phyloP scores from a whole-genome alignment of 2,888 invertebrate genomes.

The Agriotes lineatus region DNA sequence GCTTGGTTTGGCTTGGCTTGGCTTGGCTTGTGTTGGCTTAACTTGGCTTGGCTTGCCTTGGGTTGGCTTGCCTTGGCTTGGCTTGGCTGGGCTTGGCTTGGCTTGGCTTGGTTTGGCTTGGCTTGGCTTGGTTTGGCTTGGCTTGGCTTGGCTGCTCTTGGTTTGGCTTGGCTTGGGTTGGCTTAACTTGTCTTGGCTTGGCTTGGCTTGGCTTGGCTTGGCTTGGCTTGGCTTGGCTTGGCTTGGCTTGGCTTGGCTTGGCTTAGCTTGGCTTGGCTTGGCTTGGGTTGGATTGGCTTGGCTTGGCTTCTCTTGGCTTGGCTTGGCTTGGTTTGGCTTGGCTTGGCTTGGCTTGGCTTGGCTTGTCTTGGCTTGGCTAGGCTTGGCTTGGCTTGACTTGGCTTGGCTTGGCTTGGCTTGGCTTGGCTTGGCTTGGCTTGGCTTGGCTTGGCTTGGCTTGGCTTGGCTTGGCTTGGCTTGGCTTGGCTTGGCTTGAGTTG shows the following conservation, averaged over 20 bases:
- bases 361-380: neutral
- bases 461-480: conserved; percentile 1
- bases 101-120: conserved; percentile 1
- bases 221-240: too few species aligned
- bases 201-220: too few species aligned
- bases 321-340: neutral
- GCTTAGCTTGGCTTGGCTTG: too few species aligned
- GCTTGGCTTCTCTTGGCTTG: too few species aligned
- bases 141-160: neutral
- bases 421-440: neutral
- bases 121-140: too few species aligned
- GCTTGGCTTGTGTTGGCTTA: neutral
- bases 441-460: neutral
- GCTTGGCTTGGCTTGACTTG: neutral
- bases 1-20: conserved; percentile 1
- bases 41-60: neutral
- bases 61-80: neutral
- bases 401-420: conserved; percentile 1
- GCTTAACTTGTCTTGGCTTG: neutral
- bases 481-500: neutral
- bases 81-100: neutral
- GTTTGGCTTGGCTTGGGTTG: too few species aligned
- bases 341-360: neutral
- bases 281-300: too few species aligned
- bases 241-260: too few species aligned